Evolutionary conservation across 1,140 invertebrate genomes (phyloP), one percentile per base, ranked within the genome.

Genomic region (Xylocopa sonorina): DNA sequence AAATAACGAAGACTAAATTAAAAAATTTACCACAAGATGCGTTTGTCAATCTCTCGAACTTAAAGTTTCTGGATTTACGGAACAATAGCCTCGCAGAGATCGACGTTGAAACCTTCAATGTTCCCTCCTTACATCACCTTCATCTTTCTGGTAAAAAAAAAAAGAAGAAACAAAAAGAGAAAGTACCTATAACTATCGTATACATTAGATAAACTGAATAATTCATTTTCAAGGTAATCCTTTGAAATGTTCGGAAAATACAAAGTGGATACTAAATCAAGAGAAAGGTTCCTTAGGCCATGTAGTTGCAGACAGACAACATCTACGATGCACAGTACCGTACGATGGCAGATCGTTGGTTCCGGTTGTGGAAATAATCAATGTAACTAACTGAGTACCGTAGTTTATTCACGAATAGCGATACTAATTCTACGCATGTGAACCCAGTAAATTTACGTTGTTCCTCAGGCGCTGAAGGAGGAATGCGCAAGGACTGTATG

Each of bases 181-280:
- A 57, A 2, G 51, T 34, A 63, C 53, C 51, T 7, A 5, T 5
- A 18, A 72, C 2, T 6, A 18, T 6, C 12, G 7, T 55, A 9
- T 21, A 16, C 0, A 57, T 29, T 12, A 12, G 27, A 67, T 64
- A 7, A 0, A 60, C 55, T 34, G 5, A 5, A 24, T n/a, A 16
- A 34, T 27, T 46, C 12, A 3, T 62, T 57, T 12, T 46, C 29
- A 48, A 95, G 94, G 91, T 29, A 95, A 95, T 91, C 93, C 92
- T 12, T 95, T 94, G 93, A 94, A 93, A 87, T 95, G 95, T 77
- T 92, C 93, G 10, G 88, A 92, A 27, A 92, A 93, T 73, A 90
- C 94, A n/a, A 90, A 92, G 53, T 95, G 95, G 95, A 89, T 94
- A 38, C 81, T 94, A 24, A 85, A 94, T 60, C 83, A 92, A 29